Evolutionary conservation across 2,888 invertebrate genomes (phyloP).

Genomic region (Bellardia bayeri): DNA sequence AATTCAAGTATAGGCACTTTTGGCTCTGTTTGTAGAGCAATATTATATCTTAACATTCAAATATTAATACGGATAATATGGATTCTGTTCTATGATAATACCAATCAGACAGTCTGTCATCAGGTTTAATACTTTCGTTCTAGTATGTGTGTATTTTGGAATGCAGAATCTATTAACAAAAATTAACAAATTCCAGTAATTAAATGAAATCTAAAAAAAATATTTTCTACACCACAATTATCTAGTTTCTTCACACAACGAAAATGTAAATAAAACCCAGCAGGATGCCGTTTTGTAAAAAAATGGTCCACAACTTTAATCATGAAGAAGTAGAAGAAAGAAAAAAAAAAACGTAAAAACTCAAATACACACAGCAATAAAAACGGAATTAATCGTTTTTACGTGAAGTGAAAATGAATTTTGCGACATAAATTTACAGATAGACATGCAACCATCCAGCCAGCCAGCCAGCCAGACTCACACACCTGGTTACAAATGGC

Average conservation of each 20-base stretch:
- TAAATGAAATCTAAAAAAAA: background rate
- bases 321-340: background rate
- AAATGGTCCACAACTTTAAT: constrained; percentile 20
- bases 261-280: constrained; percentile 2
- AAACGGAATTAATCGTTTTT: constrained; percentile 47
- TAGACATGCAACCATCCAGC: background rate
- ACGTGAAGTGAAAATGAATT: constrained; percentile 47
- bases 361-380: constrained; percentile 38
- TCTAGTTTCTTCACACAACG: constrained; percentile 7
- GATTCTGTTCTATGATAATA: too few relatives aligned
- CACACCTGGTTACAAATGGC: constrained; percentile 47
- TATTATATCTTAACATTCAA: too few relatives aligned
- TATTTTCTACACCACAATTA: constrained; percentile 2
- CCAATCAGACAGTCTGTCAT: background rate
- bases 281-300: constrained; percentile 17
- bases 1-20: too few relatives aligned
- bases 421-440: constrained; percentile 28
- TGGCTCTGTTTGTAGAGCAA: too few relatives aligned
- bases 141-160: background rate
- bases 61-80: too few relatives aligned
- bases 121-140: background rate
- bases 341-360: background rate
- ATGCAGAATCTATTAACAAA: background rate
- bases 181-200: constrained; percentile 4
- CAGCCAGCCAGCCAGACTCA: background rate